These are phyloP conservation scores for Acleris literana DNA, from an alignment of 2,888 invertebrate species.

Conservation along the genomic window DNA sequence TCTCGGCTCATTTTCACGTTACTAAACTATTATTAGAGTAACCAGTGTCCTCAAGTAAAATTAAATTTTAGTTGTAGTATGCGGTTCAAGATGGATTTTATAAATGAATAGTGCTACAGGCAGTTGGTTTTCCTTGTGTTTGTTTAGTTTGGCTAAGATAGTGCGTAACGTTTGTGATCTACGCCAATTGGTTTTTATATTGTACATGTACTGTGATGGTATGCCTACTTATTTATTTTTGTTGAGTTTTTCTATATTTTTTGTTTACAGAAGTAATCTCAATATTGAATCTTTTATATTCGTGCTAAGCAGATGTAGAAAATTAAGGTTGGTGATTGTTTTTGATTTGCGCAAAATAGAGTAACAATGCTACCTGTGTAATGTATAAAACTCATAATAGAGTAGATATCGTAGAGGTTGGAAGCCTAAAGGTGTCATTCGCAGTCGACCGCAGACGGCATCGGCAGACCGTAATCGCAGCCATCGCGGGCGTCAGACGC, in stretches of 20 bases:
- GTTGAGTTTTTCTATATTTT: constrained; percentile 50
- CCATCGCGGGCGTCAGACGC: too few relatives aligned
- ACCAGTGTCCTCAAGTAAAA: constrained; percentile 7
- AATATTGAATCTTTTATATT: constrained; percentile 30
- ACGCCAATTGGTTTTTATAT: constrained; percentile 47
- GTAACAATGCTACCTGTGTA: not conserved
- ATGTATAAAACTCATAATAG: constrained; percentile 3
- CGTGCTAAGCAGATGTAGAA: constrained; percentile 15
- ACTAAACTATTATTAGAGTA: not conserved
- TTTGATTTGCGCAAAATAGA: constrained; percentile 29
- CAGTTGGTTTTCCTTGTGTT: constrained; percentile 5
- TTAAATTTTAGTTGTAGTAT: constrained; percentile 3
- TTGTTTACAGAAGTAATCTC: constrained; percentile 41
- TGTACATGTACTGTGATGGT: constrained; percentile 58
- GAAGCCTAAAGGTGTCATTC: not conserved
- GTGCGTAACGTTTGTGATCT: constrained; percentile 42
- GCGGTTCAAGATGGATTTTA: not conserved
- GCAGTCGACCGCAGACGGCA: too few relatives aligned
- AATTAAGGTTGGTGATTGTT: constrained; percentile 33
- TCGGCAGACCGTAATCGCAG: too few relatives aligned
- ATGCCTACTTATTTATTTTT: constrained; percentile 58
- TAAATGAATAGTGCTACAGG: constrained; percentile 7
- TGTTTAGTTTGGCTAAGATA: constrained; percentile 31
- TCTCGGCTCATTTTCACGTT: not conserved
- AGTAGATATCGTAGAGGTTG: constrained; percentile 11